These are phyloP conservation scores for Ophion costatus DNA, from an alignment of 2,888 invertebrate species.

Conservation along the genomic window DNA sequence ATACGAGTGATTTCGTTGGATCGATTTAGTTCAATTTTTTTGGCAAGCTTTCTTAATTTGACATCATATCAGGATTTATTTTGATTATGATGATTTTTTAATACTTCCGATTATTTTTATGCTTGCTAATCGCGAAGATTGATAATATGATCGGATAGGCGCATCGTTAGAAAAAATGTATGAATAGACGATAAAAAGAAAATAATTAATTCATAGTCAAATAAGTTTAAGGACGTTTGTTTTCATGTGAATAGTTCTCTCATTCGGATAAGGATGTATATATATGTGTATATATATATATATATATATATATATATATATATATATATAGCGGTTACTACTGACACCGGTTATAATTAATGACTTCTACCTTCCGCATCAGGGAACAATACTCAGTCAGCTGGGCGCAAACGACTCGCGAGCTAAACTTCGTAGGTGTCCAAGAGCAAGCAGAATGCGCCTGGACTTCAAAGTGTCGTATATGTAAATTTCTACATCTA, in stretches of 20 bases:
- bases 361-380: constrained; percentile 78
- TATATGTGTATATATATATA: constrained; percentile 41
- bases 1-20: neutral
- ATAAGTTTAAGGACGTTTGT: constrained; percentile 63
- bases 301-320: constrained; percentile 29
- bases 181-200: constrained; percentile 66
- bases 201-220: constrained; percentile 49
- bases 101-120: neutral
- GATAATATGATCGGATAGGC: constrained; percentile 12
- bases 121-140: constrained; percentile 12
- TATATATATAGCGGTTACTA: constrained; percentile 53
- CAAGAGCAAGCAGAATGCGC: constrained; percentile 43
- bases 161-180: constrained; percentile 53
- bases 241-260: constrained; percentile 53
- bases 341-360: constrained; percentile 78
- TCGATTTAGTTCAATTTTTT: neutral
- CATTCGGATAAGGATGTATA: constrained; percentile 30
- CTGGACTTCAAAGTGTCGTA: constrained; percentile 40
- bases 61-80: neutral
- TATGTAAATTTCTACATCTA: constrained; percentile 8
- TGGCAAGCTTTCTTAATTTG: neutral
- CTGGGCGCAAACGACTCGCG: constrained; percentile 68
- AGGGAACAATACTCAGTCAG: constrained; percentile 80
- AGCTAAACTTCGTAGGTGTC: constrained; percentile 45
- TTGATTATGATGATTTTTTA: neutral